These are phyloP conservation scores for Dermatemys mawii DNA, from an alignment of 2,113 vertebrate genomes.

Conservation along the genomic window DNA sequence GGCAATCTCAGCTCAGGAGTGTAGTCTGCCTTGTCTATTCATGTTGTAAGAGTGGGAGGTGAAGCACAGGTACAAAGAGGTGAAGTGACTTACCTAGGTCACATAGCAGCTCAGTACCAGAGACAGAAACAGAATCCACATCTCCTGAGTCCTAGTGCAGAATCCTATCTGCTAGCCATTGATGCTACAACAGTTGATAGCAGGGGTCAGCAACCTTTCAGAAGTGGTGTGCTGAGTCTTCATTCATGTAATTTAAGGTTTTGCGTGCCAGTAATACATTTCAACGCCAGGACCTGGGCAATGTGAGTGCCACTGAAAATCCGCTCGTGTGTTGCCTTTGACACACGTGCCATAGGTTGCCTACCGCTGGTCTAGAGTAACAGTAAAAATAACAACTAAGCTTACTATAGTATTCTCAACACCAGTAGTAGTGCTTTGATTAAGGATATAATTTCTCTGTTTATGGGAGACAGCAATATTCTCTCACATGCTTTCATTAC, in stretches of 20 bases:
- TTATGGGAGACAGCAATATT: not conserved
- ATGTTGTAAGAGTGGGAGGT: not conserved
- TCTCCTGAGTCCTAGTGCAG: not conserved
- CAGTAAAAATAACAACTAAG: not conserved
- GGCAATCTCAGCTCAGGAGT: not conserved
- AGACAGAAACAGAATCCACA: not conserved
- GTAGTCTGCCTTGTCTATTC: not conserved
- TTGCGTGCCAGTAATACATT: no score
- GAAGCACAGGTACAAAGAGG: not conserved
- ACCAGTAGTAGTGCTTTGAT: not conserved
- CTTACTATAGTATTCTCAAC: not conserved
- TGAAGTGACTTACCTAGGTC: not conserved
- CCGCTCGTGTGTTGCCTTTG: no score
- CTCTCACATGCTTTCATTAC: slow-evolving; percentile 8
- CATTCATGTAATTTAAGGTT: no score
- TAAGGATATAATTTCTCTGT: slow-evolving; percentile 6
- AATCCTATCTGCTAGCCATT: not conserved
- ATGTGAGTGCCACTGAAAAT: no score
- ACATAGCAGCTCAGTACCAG: not conserved
- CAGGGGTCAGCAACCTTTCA: no score
- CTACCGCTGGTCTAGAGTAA: fast-evolving
- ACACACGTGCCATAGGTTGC: no score
- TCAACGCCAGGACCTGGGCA: no score
- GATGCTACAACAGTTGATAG: not conserved
- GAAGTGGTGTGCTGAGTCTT: no score